Percentiles rank a stretch among this genome's conserved stretches.
phyloP scores from a whole-genome alignment of 2,113 vertebrate genomes.

The Stomatorhinus ivindoensis region DNA sequence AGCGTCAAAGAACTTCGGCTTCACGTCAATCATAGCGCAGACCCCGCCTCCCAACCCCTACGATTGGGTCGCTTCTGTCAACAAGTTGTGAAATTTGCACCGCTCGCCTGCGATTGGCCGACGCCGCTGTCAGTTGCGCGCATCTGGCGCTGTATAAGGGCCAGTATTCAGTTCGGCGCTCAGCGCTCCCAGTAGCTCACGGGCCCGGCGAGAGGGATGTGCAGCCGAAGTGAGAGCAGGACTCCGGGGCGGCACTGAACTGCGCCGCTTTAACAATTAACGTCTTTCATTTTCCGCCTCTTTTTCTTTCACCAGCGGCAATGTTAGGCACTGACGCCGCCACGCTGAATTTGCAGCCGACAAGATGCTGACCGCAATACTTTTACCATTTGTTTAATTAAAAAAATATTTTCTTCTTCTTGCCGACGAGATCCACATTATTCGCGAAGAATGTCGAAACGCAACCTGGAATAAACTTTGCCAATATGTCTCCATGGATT shows the following conservation, averaged over 20 bases:
- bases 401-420: constrained; percentile 14
- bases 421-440: constrained; percentile 38
- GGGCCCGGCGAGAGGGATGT: constrained; percentile 35
- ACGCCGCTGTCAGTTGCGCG: constrained; percentile 28
- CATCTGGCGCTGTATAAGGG: constrained; percentile 44
- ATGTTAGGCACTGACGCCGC: constrained; percentile 26
- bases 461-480: constrained; percentile 43
- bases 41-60: constrained; percentile 33
- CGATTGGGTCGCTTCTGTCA: constrained; percentile 47
- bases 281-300: neutral
- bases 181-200: constrained; percentile 25
- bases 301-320: constrained; percentile 11
- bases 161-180: constrained; percentile 11
- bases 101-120: constrained; percentile 32
- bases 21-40: constrained; percentile 38
- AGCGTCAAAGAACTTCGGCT: constrained; percentile 36
- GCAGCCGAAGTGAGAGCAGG: constrained; percentile 16
- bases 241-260: constrained; percentile 9
- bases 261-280: constrained; percentile 21
- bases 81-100: constrained; percentile 35
- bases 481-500: constrained; percentile 62
- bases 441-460: constrained; percentile 41
- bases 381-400: constrained; percentile 15
- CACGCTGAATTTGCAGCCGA: constrained; percentile 18
- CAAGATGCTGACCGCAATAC: constrained; percentile 23